A percentile compares a stretch with the other conserved stretches of the same genome.
Conservation (phyloP, 1,140 invertebrate species). For the Plectrocnemia conspersa region DNA sequence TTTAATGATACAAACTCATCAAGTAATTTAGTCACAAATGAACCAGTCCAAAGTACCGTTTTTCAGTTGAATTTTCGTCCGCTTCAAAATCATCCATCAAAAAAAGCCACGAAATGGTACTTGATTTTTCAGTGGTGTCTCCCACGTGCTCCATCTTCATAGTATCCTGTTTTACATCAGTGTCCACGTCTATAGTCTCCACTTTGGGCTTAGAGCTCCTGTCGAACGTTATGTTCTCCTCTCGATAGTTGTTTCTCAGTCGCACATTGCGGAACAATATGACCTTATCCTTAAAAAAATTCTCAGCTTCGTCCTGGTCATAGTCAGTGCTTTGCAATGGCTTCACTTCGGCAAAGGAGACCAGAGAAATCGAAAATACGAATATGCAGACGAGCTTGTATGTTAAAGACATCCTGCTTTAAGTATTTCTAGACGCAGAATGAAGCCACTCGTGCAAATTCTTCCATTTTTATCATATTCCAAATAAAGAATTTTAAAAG, state of each 20-base stretch:
- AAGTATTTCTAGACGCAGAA: too few relatives aligned
- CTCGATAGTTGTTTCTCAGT: conserved; percentile 19
- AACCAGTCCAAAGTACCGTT: conserved; percentile 5
- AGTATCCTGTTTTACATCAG: conserved; percentile 17
- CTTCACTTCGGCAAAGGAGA: not conserved
- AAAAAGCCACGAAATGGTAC: not conserved
- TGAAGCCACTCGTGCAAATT: too few relatives aligned
- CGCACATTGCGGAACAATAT: conserved; percentile 22
- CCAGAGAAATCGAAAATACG: not conserved
- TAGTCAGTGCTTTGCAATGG: not conserved
- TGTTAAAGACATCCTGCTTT: too few relatives aligned
- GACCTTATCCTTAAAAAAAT: conserved; percentile 23
- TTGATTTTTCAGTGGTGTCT: not conserved
- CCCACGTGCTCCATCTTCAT: conserved; percentile 18
- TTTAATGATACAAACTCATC: too few relatives aligned
- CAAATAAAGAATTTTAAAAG: too few relatives aligned
- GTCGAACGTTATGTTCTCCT: conserved; percentile 22
- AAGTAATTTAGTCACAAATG: too few relatives aligned
- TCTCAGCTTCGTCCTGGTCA: conserved; percentile 11
- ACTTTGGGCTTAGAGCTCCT: conserved; percentile 24
- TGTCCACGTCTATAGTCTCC: conserved; percentile 12
- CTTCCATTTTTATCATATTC: too few relatives aligned
- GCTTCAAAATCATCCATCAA: not conserved
- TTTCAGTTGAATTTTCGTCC: not conserved
- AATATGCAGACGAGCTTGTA: too few relatives aligned